Evolutionary conservation across 2,113 vertebrate species (phyloP).

Genomic region (Larimichthys crocea): DNA sequence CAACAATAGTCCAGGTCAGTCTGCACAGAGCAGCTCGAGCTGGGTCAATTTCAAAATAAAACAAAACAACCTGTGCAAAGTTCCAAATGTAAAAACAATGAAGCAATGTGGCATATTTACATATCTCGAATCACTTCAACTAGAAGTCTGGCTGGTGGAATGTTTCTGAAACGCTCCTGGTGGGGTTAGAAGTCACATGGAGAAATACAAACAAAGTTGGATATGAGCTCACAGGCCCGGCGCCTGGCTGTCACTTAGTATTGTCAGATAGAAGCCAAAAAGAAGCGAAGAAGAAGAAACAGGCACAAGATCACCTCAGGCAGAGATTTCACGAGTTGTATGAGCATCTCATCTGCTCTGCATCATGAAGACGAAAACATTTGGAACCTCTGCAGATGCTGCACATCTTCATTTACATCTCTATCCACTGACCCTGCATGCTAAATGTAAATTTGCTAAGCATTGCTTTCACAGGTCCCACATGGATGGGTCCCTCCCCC

Average conservation of each 20-base stretch:
- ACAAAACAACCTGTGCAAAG: too few species aligned
- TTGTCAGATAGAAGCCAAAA: neutral
- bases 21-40: too few species aligned
- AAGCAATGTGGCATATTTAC: too few species aligned
- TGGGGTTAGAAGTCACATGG: too few species aligned
- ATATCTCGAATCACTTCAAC: too few species aligned
- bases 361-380: neutral
- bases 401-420: conserved; percentile 7
- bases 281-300: neutral
- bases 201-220: too few species aligned
- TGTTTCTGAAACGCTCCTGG: too few species aligned
- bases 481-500: neutral
- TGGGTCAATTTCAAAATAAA: too few species aligned
- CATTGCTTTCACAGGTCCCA: neutral
- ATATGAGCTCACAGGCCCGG: neutral
- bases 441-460: conserved; percentile 16
- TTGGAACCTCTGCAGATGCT: neutral
- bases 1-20: neutral
- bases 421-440: neutral
- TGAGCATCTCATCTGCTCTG: neutral
- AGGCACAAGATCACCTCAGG: neutral
- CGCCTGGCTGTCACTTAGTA: neutral
- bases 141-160: too few species aligned
- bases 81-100: too few species aligned
- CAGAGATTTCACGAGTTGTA: neutral